A percentile compares a stretch with the other conserved stretches of the same genome.
These are phyloP conservation scores for Rhadina sibilatrix DNA, from an alignment of 2,113 vertebrate genomes.

Conservation along the genomic window DNA sequence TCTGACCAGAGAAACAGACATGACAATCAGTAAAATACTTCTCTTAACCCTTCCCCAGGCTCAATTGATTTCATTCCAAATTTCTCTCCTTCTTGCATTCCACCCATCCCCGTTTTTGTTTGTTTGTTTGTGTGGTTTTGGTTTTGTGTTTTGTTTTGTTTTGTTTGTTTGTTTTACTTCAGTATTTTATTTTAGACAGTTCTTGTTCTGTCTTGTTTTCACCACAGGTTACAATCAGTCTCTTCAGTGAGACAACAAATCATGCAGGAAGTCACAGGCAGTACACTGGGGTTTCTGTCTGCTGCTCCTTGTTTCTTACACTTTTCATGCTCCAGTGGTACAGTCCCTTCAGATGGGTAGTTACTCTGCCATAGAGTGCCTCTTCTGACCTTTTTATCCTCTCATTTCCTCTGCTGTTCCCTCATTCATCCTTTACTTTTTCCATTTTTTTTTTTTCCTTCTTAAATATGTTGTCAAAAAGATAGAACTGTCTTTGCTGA, in stretches of 20 bases:
- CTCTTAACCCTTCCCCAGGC: not conserved
- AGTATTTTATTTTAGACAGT: not conserved
- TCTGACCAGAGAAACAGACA: not conserved
- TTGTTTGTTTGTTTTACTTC: not conserved
- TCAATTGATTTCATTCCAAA: not conserved
- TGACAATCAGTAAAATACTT: not conserved
- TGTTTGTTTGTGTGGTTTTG: not conserved
- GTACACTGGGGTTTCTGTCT: not conserved
- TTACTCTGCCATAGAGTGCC: not conserved
- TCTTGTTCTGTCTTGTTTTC: not conserved
- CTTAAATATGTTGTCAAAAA: not conserved
- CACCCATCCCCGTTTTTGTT: fast-evolving
- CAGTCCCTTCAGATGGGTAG: not conserved
- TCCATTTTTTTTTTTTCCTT: not conserved
- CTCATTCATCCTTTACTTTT: not conserved
- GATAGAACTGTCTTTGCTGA: not conserved
- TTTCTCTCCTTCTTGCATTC: not conserved
- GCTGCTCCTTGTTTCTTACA: not conserved
- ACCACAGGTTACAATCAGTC: not conserved
- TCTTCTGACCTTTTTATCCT: not conserved
- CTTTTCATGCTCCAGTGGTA: not conserved
- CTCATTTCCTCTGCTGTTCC: not conserved
- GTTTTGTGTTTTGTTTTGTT: not conserved
- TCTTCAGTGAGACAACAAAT: not conserved
- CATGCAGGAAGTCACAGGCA: not conserved